Evolutionary conservation across 2,113 vertebrate genomes (phyloP).

Genomic region (Cryptomyrus ogoouensis): DNA sequence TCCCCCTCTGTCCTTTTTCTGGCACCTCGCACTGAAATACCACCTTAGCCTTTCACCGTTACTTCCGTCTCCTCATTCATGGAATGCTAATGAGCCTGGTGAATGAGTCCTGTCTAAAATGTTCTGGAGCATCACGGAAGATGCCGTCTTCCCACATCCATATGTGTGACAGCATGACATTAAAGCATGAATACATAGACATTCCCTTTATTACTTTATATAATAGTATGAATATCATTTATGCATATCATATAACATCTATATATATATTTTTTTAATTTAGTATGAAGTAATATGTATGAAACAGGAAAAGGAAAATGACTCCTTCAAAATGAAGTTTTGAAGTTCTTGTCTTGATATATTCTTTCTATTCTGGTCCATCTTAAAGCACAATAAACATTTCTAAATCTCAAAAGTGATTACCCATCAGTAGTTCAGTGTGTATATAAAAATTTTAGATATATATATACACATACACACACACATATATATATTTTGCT

Average conservation of each 20-base stretch:
- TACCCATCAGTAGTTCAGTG: neutral
- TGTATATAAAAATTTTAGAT: neutral
- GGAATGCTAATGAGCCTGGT: neutral
- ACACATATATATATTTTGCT: neutral
- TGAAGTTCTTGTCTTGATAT: neutral
- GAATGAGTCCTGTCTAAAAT: neutral
- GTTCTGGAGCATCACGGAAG: neutral
- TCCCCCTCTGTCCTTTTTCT: neutral
- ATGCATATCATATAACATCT: neutral
- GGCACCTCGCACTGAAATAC: neutral
- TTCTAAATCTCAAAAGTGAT: neutral
- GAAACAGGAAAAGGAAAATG: neutral
- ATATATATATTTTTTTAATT: neutral
- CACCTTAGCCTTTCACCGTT: neutral
- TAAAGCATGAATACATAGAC: neutral
- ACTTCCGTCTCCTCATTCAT: neutral
- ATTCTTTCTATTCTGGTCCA: constrained; percentile 3
- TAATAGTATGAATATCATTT: neutral
- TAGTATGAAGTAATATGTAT: neutral
- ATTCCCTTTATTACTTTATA: neutral
- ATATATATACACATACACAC: neutral
- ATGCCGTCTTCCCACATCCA: neutral
- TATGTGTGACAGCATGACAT: constrained; percentile 2
- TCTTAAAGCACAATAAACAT: neutral
- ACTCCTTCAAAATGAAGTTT: neutral